phyloP scores from a whole-genome alignment of 1,140 invertebrate species.

The Mya arenaria region DNA sequence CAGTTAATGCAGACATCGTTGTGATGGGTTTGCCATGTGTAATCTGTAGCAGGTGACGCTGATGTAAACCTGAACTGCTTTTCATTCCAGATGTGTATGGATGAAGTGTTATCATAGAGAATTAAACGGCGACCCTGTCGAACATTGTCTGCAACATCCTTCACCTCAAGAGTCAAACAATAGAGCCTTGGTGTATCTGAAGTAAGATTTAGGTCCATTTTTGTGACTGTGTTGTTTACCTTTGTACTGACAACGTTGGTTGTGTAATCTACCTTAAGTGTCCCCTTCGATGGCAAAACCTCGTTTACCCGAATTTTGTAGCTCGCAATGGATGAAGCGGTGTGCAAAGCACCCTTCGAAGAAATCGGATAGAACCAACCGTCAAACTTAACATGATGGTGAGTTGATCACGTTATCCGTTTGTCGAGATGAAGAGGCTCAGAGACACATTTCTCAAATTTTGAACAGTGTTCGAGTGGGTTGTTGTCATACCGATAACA shows the following conservation, averaged over 20 bases:
- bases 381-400: background rate
- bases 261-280: background rate
- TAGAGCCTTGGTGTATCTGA: background rate
- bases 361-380: conserved; percentile 18
- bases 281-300: background rate
- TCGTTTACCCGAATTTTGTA: background rate
- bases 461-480: background rate
- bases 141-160: background rate
- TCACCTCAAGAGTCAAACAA: background rate
- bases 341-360: too few species aligned
- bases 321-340: background rate
- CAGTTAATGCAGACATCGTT: background rate
- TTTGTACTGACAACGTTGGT: background rate
- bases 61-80: background rate
- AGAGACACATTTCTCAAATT: background rate
- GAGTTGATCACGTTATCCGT: background rate
- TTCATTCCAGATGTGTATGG: background rate
- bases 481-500: background rate
- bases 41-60: background rate
- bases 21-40: conserved; percentile 15
- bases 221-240: background rate
- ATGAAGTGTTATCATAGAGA: background rate
- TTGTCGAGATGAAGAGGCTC: background rate
- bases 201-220: background rate
- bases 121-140: conserved; percentile 8